Evolutionary conservation across 2,888 invertebrate species (phyloP).

Genomic region (Microctonus brassicae): DNA sequence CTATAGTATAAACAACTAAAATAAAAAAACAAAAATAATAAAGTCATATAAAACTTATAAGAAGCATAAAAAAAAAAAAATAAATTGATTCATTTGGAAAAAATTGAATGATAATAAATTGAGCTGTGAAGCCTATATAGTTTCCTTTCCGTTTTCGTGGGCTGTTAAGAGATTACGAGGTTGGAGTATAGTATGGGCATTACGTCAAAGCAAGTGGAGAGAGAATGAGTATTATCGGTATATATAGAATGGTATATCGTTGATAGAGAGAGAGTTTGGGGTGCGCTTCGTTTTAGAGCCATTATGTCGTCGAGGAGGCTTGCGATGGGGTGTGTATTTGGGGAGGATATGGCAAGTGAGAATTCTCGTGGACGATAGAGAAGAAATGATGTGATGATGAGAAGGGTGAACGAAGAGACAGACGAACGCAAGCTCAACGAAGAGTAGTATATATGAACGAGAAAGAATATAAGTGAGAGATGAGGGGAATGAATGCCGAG

Average conservation of each 20-base stretch:
- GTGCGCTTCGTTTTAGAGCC: constrained; percentile 35
- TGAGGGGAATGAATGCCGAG: constrained; percentile 60
- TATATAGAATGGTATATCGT: constrained; percentile 6
- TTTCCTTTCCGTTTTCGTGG: constrained; percentile 1
- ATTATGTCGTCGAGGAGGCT: constrained; percentile 34
- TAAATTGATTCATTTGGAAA: neutral
- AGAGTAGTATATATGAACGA: neutral
- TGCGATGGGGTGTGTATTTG: neutral
- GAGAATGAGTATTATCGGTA: constrained; percentile 10
- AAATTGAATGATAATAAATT: constrained; percentile 2
- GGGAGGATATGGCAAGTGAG: constrained; percentile 2
- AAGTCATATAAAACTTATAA: neutral
- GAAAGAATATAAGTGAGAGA: constrained; percentile 32
- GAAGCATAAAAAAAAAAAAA: neutral
- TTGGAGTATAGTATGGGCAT: constrained; percentile 27
- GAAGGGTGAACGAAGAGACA: no score
- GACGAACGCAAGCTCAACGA: neutral
- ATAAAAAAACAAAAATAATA: neutral
- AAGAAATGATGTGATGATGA: constrained; percentile 11
- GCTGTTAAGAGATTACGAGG: constrained; percentile 35
- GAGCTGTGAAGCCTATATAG: constrained; percentile 7
- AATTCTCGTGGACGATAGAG: constrained; percentile 18
- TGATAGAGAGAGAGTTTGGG: constrained; percentile 13
- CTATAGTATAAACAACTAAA: neutral
- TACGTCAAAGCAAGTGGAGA: constrained; percentile 14